Evolutionary conservation across 2,888 invertebrate species (phyloP).

Genomic region (Muschampia plurimacula): DNA sequence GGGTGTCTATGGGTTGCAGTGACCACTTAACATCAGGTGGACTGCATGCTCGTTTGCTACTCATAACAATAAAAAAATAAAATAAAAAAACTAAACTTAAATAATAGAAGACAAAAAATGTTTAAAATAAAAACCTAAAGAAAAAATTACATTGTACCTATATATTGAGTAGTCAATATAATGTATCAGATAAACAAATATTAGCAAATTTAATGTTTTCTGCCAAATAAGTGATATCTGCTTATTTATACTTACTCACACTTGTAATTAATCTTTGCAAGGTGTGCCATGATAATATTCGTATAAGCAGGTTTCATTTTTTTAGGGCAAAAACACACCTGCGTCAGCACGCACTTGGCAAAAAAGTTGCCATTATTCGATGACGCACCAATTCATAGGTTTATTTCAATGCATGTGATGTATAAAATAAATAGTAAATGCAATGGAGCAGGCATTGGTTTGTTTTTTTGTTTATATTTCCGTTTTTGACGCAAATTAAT

Average conservation of each 20-base stretch:
- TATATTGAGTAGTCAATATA: no score
- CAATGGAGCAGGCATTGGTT: constrained; percentile 28
- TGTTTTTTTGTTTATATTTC: background rate
- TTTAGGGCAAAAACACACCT: constrained; percentile 64
- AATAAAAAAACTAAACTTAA: no score
- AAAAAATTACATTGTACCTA: no score
- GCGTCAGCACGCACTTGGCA: constrained; percentile 76
- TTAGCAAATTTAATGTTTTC: no score
- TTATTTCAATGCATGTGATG: constrained; percentile 57
- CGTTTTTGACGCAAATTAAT: background rate
- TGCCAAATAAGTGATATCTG: no score
- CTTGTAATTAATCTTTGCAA: constrained; percentile 2
- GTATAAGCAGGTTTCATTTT: constrained; percentile 52
- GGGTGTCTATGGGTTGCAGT: no score
- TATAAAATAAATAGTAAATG: constrained; percentile 50
- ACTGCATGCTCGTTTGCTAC: no score
- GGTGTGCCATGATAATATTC: constrained; percentile 24
- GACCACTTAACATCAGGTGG: no score
- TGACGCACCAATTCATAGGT: constrained; percentile 65
- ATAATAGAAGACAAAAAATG: no score
- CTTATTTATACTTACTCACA: background rate
- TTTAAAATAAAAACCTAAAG: no score
- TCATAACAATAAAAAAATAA: no score
- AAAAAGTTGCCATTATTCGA: constrained; percentile 60
- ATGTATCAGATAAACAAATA: no score